Base-by-base conservation (phyloP, 2,797 vertebrate genomes). In the Tauraco hartlaubi region DNA sequence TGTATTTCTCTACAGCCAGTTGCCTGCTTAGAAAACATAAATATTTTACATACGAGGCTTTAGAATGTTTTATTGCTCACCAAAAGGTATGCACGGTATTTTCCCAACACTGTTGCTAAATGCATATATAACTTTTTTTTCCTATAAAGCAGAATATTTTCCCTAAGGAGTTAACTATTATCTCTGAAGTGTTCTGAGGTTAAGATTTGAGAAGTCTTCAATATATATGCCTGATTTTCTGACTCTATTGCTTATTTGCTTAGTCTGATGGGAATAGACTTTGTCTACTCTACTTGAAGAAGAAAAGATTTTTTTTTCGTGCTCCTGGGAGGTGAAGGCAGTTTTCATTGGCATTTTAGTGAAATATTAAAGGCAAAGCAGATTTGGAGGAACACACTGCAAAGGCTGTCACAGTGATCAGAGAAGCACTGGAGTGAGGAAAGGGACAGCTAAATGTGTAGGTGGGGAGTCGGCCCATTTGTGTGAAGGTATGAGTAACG, bases 331-430 rank as follows among this genome's bases (percentile, higher is more conserved):
- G 96, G 98, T 41, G 25, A 97, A 97, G 90, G 94, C 93, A 90
- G 92, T 97, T 98, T 97, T 96, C 97, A 97, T 96, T 98, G 98
- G 97, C 97, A 98, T 98, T 98, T 98, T 97, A 98, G 97, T 98
- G 98, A 98, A 99, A 98, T 98, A 98, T 98, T 99, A 98, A 99
- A 98, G 97, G 96, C 97, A 98, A 98, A 98, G 97, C 92, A 98
- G 96, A 98, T 98, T 98, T 93, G 73, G 97, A 93, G 97, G 71
- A 97, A 98, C 98, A 97, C 92, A 96, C 95, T 98, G 97, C 97
- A 98, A 98, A 98, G 97, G 88, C 98, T 98, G 98, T 98, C 98
- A 98, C 94, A 94, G 93, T 97, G 94, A 98, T 99, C 98, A 98
- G 92, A 98, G 97, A 98, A 92, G 97, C 97, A 97, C 62, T 97